phyloP scores from a whole-genome alignment of 2,113 vertebrate species.

The Cairina moschata region DNA sequence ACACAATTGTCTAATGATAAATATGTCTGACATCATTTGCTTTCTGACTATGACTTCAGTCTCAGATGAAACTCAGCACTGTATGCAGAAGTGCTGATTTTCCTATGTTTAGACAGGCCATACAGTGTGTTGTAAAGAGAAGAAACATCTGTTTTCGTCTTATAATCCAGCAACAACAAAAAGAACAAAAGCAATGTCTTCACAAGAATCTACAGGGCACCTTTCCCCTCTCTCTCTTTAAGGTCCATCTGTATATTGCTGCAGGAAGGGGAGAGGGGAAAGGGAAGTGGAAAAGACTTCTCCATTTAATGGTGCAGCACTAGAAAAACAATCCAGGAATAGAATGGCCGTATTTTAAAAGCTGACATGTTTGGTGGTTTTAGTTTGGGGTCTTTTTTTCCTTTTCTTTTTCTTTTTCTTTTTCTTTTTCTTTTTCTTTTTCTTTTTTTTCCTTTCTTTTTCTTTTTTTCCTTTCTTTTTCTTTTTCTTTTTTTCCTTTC shows the following conservation, averaged over 20 bases:
- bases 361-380: not conserved
- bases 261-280: constrained; percentile 26
- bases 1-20: not conserved
- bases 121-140: not conserved
- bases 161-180: not conserved
- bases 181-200: constrained; percentile 23
- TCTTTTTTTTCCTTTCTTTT: not conserved
- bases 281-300: constrained; percentile 33
- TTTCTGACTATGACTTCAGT: not conserved
- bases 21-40: not conserved
- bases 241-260: not conserved
- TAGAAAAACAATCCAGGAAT: constrained; percentile 44
- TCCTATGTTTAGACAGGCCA: not conserved
- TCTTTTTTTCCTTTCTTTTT: not conserved
- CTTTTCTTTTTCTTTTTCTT: not conserved
- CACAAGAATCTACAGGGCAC: not conserved
- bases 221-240: not conserved
- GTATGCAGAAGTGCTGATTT: not conserved
- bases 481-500: no score
- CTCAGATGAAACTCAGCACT: not conserved
- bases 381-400: not conserved
- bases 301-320: constrained; percentile 13
- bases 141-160: constrained; percentile 31
- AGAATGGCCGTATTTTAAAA: constrained; percentile 14
- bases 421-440: no score